These are phyloP conservation scores for Coelopa pilipes DNA, from an alignment of 2,888 invertebrate species.

Conservation along the genomic window DNA sequence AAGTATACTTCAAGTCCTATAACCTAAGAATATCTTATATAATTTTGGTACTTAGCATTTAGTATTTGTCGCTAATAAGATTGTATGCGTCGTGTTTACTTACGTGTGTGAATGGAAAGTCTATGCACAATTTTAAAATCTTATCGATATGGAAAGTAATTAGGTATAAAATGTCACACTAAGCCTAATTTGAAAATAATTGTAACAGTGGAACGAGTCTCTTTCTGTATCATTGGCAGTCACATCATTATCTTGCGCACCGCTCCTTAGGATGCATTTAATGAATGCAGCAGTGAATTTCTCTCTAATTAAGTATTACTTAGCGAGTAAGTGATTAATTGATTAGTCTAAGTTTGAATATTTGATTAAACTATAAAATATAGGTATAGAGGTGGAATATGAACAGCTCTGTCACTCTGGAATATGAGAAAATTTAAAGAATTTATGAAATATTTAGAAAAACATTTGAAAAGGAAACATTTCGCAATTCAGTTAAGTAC, in stretches of 20 bases:
- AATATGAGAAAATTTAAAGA: conserved; percentile 15
- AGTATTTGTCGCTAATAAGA: conserved; percentile 8
- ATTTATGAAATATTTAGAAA: conserved; percentile 10
- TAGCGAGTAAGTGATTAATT: conserved; percentile 49
- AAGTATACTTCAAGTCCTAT: neutral
- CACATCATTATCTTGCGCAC: conserved; percentile 21
- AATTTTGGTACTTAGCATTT: conserved; percentile 24
- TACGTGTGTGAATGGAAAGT: conserved; percentile 2
- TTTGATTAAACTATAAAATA: conserved; percentile 16
- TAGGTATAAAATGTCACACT: neutral
- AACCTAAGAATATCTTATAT: conserved; percentile 7
- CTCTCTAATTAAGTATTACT: conserved; percentile 57
- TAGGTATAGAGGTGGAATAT: conserved; percentile 7
- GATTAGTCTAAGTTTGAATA: conserved; percentile 25
- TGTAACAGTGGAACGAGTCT: neutral
- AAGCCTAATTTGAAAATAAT: too few relatives aligned
- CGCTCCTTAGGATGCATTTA: conserved; percentile 10
- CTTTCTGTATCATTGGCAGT: conserved; percentile 19
- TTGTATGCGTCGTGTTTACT: conserved; percentile 11
- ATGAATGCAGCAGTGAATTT: conserved; percentile 8
- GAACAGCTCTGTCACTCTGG: neutral
- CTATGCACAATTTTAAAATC: neutral
- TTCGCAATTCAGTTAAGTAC: conserved; percentile 6
- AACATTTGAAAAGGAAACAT: conserved; percentile 23
- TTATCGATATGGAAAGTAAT: neutral